Base-by-base conservation (phyloP, 30 jellyfish, hydroid and myxozoan genomes). In the Aurelia coerulea region DNA sequence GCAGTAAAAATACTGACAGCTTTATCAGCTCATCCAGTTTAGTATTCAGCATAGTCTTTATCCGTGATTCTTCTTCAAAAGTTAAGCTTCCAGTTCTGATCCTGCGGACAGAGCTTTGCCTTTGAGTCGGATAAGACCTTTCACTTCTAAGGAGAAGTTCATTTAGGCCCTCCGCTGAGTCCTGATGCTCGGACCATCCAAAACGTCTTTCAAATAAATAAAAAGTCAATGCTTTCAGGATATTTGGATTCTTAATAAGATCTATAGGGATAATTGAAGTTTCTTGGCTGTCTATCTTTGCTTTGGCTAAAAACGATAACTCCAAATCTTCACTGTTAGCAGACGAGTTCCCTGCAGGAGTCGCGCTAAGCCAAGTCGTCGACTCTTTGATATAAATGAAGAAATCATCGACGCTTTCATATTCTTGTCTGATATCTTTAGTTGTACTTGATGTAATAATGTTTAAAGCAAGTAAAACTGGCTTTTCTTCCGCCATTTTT, bases 141-240 rank as follows among this genome's bases (percentile, higher is more conserved):
- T 46, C 56, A 46, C 56, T 46, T 46, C 2, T 46, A 4, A 5
- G 56, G 56, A 46, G 15, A 46, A 46, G 56, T 46, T 46, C 56
- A 46, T 9, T 9, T 46, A 46, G 56, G 56, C 56, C 56, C 56
- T 46, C 56, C 1, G 66, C 14, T 13, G 65, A 71, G 32, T 17
- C 46, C 46, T 74, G 82, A 0, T 65, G 83, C 59, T 88, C 96
- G 13, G 96, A 88, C 96, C 96, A 88, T 32, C 96, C 96, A 79
- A 88, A 88, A 15, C 96, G 83, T 50, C 96, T 69, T 62, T 78
- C 91, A 72, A 88, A 88, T 15, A 78, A 17, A 51, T 88, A 88
- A 54, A 67, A 78, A 41, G 79, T 79, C n/a, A 88, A 80, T 33
- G 39, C 65, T 9, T 69, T 29, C n/a, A 88, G 58, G 31, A 37